These are phyloP conservation scores for Erythrocebus patas DNA, from an alignment of 2,113 vertebrate genomes.

Conservation along the genomic window DNA sequence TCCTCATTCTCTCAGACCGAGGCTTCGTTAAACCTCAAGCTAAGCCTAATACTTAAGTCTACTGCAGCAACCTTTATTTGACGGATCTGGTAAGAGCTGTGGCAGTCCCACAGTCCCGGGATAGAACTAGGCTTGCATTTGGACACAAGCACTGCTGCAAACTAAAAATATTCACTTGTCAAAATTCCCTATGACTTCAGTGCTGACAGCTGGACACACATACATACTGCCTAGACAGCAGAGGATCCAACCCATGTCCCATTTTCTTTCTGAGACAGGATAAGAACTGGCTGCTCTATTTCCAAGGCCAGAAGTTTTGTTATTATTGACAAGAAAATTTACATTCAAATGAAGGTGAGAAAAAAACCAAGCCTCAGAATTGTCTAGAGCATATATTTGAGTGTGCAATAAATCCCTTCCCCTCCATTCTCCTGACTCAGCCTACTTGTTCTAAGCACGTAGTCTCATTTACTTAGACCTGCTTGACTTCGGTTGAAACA, in stretches of 20 bases:
- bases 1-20: not conserved
- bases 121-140: not conserved
- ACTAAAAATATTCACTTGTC: not conserved
- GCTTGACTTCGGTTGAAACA: not conserved
- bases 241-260: not conserved
- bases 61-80: not conserved
- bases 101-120: not conserved
- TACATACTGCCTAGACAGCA: not conserved
- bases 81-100: not conserved
- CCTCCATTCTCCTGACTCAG: not conserved
- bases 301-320: not conserved
- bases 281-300: not conserved
- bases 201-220: not conserved
- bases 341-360: not conserved
- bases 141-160: not conserved
- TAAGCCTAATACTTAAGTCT: not conserved
- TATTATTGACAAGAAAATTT: not conserved
- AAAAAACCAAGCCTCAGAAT: not conserved
- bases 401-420: not conserved
- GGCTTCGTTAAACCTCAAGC: not conserved
- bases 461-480: fast-evolving
- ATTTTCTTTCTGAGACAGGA: not conserved
- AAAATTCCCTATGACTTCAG: not conserved
- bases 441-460: not conserved
- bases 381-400: not conserved